Percentiles rank a stretch among this genome's conserved stretches.
phyloP scores from a whole-genome alignment of 2,888 invertebrate genomes.

The Acronicta leporina region DNA sequence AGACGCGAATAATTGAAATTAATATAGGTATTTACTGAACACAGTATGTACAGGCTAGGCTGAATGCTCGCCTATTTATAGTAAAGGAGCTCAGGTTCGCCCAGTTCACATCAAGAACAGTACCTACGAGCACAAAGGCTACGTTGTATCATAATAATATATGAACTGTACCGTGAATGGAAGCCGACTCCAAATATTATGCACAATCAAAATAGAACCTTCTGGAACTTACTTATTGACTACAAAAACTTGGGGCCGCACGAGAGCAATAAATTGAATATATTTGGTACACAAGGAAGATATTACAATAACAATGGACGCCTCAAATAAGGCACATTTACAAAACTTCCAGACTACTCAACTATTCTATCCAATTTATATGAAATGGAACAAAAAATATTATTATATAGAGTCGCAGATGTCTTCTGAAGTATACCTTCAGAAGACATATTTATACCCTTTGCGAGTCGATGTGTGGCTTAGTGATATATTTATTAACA shows the following conservation, averaged over 20 bases:
- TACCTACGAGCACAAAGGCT: not conserved
- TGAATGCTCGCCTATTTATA: not conserved
- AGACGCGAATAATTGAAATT: too few relatives aligned
- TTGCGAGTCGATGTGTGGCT: not conserved
- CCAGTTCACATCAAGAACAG: constrained; percentile 9
- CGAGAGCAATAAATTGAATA: constrained; percentile 54
- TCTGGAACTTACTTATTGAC: constrained; percentile 38
- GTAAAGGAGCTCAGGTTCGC: not conserved
- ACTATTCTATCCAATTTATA: constrained; percentile 46
- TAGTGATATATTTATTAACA: not conserved
- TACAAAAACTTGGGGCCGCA: constrained; percentile 38
- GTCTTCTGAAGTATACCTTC: constrained; percentile 4
- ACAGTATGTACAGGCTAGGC: not conserved
- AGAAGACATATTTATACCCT: constrained; percentile 13
- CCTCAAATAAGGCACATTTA: constrained; percentile 29
- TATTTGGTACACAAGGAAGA: constrained; percentile 36
- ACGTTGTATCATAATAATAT: constrained; percentile 1
- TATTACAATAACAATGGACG: constrained; percentile 53
- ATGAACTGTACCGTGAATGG: constrained; percentile 10
- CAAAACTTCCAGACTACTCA: constrained; percentile 30
- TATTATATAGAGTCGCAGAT: constrained; percentile 8
- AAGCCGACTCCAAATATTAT: constrained; percentile 20
- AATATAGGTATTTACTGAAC: too few relatives aligned
- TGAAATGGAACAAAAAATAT: constrained; percentile 45
- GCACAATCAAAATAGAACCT: constrained; percentile 34